Conservation (phyloP, 2,113 vertebrate genomes). For the Rhipidura dahli region DNA sequence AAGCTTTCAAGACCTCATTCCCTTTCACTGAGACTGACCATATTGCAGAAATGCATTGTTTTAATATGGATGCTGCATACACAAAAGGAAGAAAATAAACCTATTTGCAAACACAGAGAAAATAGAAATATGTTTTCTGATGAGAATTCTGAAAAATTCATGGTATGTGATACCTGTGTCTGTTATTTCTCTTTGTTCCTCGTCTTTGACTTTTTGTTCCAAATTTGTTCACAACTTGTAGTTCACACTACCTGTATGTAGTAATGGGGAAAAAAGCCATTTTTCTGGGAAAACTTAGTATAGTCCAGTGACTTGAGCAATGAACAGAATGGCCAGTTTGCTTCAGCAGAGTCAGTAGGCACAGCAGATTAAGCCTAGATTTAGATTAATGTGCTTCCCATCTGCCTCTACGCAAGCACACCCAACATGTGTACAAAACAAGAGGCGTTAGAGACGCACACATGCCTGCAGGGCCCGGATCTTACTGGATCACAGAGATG, state of each 20-base stretch:
- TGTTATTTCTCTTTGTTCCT: neutral
- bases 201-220: no score
- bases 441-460: rapidly evolving
- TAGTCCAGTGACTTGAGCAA: rapidly evolving
- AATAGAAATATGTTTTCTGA: neutral
- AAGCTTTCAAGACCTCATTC: neutral
- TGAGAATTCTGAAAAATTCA: neutral
- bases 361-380: neutral
- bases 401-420: neutral
- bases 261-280: neutral
- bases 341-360: neutral
- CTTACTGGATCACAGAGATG: neutral
- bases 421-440: neutral
- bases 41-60: neutral
- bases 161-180: neutral
- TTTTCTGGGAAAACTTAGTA: neutral
- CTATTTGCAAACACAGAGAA: neutral
- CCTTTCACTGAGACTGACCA: neutral
- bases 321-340: neutral
- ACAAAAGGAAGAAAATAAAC: neutral
- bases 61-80: neutral
- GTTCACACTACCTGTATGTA: neutral
- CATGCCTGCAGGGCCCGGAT: neutral
- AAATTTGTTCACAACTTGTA: neutral
- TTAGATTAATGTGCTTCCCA: neutral